phyloP scores from a whole-genome alignment of 2,888 invertebrate species.

The Ormyrus nitidulus region DNA sequence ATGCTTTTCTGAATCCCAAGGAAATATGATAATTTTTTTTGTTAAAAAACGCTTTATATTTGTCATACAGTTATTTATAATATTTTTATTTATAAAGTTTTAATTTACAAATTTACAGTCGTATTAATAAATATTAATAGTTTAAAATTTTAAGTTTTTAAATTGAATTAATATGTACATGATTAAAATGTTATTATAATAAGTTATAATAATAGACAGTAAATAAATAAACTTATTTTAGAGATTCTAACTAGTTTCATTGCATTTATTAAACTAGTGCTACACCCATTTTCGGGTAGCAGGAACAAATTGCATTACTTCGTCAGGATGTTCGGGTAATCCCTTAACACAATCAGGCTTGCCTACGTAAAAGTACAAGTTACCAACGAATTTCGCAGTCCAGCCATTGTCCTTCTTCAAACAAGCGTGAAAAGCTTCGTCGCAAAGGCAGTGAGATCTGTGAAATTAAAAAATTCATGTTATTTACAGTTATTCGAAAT shows the following conservation, averaged over 20 bases:
- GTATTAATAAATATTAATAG: too few species aligned
- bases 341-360: slow-evolving; percentile 75
- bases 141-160: too few species aligned
- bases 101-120: too few species aligned
- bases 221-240: slow-evolving; percentile 8
- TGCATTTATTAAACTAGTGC: too few species aligned
- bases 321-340: slow-evolving; percentile 1
- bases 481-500: neutral
- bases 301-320: slow-evolving; percentile 21
- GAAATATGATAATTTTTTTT: too few species aligned
- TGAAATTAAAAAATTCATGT: slow-evolving; percentile 57
- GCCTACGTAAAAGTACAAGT: slow-evolving; percentile 89
- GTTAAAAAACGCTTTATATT: too few species aligned
- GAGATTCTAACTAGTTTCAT: too few species aligned
- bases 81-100: too few species aligned
- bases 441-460: slow-evolving; percentile 91
- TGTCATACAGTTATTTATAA: too few species aligned
- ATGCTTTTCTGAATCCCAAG: too few species aligned
- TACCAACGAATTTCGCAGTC: slow-evolving; percentile 85
- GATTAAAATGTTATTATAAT: slow-evolving; percentile 22
- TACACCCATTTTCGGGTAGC: slow-evolving; percentile 12
- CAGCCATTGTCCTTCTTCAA: slow-evolving; percentile 85
- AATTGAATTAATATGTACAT: neutral
- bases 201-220: neutral
- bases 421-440: slow-evolving; percentile 88